phyloP scores from a whole-genome alignment of 2,113 vertebrate genomes.

The Atractosteus spatula region DNA sequence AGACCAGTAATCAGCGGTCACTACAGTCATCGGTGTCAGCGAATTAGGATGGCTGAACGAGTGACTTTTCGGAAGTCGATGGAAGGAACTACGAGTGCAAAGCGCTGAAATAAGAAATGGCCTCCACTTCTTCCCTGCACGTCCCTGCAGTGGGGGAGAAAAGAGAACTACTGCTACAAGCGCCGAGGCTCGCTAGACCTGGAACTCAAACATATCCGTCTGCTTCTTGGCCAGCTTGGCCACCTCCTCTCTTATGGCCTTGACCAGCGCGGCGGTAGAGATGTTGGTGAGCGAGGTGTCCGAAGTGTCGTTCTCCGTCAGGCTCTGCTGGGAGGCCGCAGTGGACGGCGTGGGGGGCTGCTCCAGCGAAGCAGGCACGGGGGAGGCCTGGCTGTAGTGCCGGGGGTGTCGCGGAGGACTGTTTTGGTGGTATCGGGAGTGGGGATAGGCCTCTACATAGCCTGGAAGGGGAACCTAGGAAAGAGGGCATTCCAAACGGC shows the following conservation, averaged over 20 bases:
- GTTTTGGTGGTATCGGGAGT: constrained; percentile 83
- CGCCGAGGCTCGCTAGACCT: constrained; percentile 59
- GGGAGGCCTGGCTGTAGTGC: constrained; percentile 78
- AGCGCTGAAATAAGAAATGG: no score
- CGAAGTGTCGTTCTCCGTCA: constrained; percentile 74
- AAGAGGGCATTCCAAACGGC: constrained; percentile 15
- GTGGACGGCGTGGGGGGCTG: constrained; percentile 64
- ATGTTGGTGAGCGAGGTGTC: constrained; percentile 83
- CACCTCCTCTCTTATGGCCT: constrained; percentile 94
- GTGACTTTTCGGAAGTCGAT: background rate
- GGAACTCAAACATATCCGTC: constrained; percentile 95
- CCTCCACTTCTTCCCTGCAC: no score
- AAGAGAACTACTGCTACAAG: no score
- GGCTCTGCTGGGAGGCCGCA: constrained; percentile 79
- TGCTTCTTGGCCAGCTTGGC: constrained; percentile 97
- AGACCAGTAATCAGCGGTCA: no score
- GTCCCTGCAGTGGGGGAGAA: no score
- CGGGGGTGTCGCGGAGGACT: constrained; percentile 79
- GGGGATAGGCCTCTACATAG: constrained; percentile 91
- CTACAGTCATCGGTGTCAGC: no score
- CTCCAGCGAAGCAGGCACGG: constrained; percentile 70
- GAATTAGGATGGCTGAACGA: no score
- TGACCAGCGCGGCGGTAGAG: constrained; percentile 90
- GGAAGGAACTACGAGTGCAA: no score
- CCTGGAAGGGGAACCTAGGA: constrained; percentile 87